phyloP scores from a whole-genome alignment of 2,113 vertebrate genomes.

The Sapajus apella region DNA sequence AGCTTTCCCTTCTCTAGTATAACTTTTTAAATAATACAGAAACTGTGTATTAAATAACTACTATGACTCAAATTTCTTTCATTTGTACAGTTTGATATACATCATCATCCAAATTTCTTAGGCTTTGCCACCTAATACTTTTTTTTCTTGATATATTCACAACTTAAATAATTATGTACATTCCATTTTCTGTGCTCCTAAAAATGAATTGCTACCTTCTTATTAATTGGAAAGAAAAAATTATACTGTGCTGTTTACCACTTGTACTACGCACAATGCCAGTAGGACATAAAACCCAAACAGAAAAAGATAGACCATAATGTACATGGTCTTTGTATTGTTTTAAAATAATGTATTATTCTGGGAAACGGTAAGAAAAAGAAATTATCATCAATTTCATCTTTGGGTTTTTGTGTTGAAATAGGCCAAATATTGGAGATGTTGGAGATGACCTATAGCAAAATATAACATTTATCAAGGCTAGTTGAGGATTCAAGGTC shows the following conservation, averaged over 20 bases:
- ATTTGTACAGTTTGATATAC: neutral
- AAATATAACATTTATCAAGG: constrained; percentile 5
- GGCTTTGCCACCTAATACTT: neutral
- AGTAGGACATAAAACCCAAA: constrained; percentile 26
- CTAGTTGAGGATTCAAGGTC: neutral
- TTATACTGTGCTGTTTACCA: constrained; percentile 16
- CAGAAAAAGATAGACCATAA: neutral
- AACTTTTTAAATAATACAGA: constrained; percentile 43
- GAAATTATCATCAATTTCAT: neutral
- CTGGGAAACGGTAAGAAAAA: constrained; percentile 20
- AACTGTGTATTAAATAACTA: constrained; percentile 12
- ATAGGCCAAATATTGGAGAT: neutral
- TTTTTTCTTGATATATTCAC: constrained; percentile 41
- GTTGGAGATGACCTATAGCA: neutral
- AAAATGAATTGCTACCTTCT: constrained; percentile 42
- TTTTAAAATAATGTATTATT: constrained; percentile 17
- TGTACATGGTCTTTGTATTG: neutral
- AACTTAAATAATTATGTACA: constrained; percentile 27
- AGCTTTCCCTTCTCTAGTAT: constrained; percentile 7
- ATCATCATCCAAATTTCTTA: constrained; percentile 30
- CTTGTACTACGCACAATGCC: neutral
- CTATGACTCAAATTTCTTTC: constrained; percentile 38
- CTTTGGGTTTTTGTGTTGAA: constrained; percentile 31
- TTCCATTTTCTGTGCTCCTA: constrained; percentile 32
- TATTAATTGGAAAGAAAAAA: constrained; percentile 55